These are phyloP conservation scores for Marcusenius ussheri DNA, from an alignment of 2,113 vertebrate genomes.

Conservation along the genomic window DNA sequence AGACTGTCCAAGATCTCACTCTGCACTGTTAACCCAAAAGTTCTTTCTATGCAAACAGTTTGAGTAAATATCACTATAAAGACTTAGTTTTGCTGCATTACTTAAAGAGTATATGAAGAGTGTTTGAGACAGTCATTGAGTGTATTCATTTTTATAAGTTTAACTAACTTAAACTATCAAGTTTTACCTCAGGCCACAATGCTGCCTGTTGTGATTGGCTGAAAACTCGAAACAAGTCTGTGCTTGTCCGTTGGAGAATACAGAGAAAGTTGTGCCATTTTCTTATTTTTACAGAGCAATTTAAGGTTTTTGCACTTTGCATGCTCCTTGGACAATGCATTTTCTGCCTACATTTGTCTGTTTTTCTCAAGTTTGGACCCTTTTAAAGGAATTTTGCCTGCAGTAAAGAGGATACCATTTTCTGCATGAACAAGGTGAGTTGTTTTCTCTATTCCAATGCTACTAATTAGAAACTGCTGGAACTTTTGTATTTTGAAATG, in stretches of 20 bases:
- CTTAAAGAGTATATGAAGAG: background rate
- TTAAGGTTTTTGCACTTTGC: background rate
- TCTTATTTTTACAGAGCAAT: background rate
- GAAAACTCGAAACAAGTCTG: background rate
- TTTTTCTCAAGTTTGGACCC: too few relatives aligned
- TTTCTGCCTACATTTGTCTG: too few relatives aligned
- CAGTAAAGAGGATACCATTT: background rate
- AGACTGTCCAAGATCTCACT: too few relatives aligned
- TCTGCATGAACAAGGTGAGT: background rate
- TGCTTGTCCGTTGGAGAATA: background rate
- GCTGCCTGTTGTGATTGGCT: background rate
- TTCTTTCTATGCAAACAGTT: too few relatives aligned
- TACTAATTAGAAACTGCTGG: background rate
- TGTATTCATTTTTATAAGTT: too few relatives aligned
- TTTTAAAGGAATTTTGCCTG: background rate
- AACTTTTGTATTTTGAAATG: background rate
- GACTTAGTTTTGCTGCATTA: background rate
- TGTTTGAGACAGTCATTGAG: background rate
- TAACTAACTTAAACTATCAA: too few relatives aligned
- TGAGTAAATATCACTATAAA: background rate
- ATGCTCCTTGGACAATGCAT: background rate
- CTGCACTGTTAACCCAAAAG: too few relatives aligned
- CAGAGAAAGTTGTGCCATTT: background rate
- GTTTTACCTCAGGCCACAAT: background rate
- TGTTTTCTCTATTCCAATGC: background rate